Conservation (phyloP, 2,797 vertebrate genomes). For the Percopsis omiscomaycus region DNA sequence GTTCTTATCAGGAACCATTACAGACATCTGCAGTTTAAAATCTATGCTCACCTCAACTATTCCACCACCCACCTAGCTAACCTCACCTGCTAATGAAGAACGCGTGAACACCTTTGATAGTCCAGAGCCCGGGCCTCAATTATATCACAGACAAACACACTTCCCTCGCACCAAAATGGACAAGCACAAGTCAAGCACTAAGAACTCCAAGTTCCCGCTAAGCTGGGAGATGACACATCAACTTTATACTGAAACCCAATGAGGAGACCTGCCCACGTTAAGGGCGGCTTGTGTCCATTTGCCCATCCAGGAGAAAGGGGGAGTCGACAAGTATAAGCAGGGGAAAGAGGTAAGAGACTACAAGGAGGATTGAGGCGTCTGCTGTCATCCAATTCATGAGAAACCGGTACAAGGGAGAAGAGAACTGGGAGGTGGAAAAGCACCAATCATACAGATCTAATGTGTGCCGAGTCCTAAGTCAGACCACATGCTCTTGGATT, state of each 20-base stretch:
- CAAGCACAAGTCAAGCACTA: background rate
- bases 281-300: background rate
- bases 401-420: conserved; percentile 20
- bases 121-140: background rate
- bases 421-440: conserved; percentile 34
- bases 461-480: conserved; percentile 56
- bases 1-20: no score
- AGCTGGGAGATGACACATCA: conserved; percentile 2
- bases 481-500: conserved; percentile 74
- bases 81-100: conserved; percentile 20
- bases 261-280: conserved; percentile 3
- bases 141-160: background rate
- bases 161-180: background rate
- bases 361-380: background rate
- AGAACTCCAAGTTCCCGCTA: background rate
- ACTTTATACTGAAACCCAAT: conserved; percentile 3
- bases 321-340: background rate
- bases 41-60: background rate
- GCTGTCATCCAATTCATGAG: conserved; percentile 1
- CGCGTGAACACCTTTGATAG: conserved; percentile 9
- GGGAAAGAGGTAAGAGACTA: conserved; percentile 14
- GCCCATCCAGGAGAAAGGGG: background rate
- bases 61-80: conserved; percentile 6
- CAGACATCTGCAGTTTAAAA: no score
- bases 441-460: conserved; percentile 62